phyloP scores from a whole-genome alignment of 2,888 invertebrate species.

The Cylloceria caligata region DNA sequence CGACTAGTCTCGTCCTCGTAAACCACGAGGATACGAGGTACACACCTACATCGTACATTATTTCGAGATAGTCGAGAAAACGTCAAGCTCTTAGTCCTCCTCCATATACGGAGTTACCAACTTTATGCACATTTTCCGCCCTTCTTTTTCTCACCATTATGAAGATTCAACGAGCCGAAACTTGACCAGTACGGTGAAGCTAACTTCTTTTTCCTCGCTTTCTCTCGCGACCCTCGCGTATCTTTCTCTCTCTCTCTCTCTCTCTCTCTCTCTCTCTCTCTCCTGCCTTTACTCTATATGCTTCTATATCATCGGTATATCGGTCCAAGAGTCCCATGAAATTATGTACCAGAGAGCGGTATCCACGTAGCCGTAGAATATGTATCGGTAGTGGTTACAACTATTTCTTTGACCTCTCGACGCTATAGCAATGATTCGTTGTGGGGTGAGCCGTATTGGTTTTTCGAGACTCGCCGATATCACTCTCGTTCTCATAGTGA shows the following conservation, averaged over 20 bases:
- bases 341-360: constrained; percentile 32
- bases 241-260: not conserved
- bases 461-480: constrained; percentile 33
- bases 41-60: constrained; percentile 60
- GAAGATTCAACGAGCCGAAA: constrained; percentile 65
- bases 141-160: constrained; percentile 53
- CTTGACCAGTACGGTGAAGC: constrained; percentile 55
- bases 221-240: constrained; percentile 14
- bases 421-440: constrained; percentile 45
- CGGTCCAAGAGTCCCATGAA: constrained; percentile 54
- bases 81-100: constrained; percentile 24
- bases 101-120: too few relatives aligned
- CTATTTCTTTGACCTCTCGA: constrained; percentile 37
- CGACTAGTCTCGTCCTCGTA: constrained; percentile 24
- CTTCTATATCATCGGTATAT: constrained; percentile 42
- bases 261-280: not conserved
- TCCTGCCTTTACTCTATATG: constrained; percentile 12
- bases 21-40: not conserved
- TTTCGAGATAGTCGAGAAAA: constrained; percentile 61
- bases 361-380: constrained; percentile 26
- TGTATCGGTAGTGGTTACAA: constrained; percentile 58
- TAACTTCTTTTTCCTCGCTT: constrained; percentile 48
- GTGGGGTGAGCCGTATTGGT: constrained; percentile 1
- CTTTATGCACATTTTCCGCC: not conserved
- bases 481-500: constrained; percentile 27